Evolutionary conservation across 2,888 invertebrate species (phyloP), one percentile per base, ranked within the genome.

Genomic region (Macrostomum cliftonense): DNA sequence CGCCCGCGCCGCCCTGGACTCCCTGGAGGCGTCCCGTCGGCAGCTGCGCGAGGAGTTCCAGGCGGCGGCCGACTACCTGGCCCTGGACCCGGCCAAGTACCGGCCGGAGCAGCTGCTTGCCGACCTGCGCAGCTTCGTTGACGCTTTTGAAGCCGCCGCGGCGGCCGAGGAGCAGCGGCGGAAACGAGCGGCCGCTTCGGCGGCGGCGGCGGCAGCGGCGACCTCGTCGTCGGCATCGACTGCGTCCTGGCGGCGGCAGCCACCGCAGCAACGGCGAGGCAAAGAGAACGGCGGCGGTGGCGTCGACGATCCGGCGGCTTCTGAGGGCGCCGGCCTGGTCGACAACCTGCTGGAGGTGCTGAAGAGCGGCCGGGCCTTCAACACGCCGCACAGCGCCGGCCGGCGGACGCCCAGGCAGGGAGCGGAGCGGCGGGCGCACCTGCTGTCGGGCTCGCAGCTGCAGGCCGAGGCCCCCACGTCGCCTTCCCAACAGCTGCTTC

Each of bases 321-420:
- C n/a, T n/a, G 82, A 86, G 40, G 88, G 91, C 67, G 87, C 89
- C 64, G 91, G 91, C 46, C 89, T 93, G n/a, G 89, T 93, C 89
- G 93, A 93, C 55, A 91, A 88, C 74, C 75, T 93, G 55, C 76
- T 93, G 73, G 88, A 89, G 64, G 91, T 91, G 0, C 67, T 93
- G 53, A 86, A 87, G 65, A 87, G 86, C 21, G 93, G 93, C 1
- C 82, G 85, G 0, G 91, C 89, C n/a, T 93, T 93, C 56, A 28
- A 28, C 28, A 28, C 28, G 28, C 28, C 28, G 28, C 28, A 28
- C 28, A 28, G 28, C 28, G n/a, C n/a, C n/a, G 28, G 61, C 51
- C 39, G 44, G 52, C 37, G 61, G 59, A 4, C 61, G 63, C 59
- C 77, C 85, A 62, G 83, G 83, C 63, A 58, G 74, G 44, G 65